Evolutionary conservation across 2,113 vertebrate genomes (phyloP), one percentile per base, ranked within the genome.

Genomic region (Sylvietta virens): DNA sequence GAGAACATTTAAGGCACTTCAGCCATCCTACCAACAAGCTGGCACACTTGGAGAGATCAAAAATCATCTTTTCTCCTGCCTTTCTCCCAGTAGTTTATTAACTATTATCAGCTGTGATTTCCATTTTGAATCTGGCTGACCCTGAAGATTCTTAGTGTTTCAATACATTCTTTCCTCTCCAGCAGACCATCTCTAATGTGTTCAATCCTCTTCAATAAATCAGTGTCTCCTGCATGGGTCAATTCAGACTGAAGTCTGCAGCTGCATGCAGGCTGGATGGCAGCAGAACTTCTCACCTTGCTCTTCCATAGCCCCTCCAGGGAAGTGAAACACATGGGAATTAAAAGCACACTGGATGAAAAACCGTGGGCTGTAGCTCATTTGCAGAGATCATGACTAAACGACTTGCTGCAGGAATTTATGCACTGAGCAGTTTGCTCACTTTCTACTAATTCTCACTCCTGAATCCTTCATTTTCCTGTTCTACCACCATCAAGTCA

Each of bases 151-250:
- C 31, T 71, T 15, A 22, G 54, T n/a, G 61, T 71, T 88, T 86
- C 65, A 83, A 47, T 13, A 35, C 40, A 54, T 67, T 62, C 85
- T 58, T 5, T 1, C 54, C 44, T 83, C 58, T 81, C 40, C 71
- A 88, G 58, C 71, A 88, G 64, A 90, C 58, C 82, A 78, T 78
- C 67, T 77, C 76, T 94, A 78, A 92, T 31, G 33, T 54, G 47
- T 86, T 86, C 91, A 88, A 22, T 78, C 35, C 35, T 70, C 51
- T 74, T 50, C 77, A 81, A 74, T 91, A 94, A 92, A 95, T 87
- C 73, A 81, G 31, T 47, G 45, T 74, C 45, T 72, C 58, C 48
- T 69, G n/a, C 37, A 45, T 20, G 60, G 73, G 65, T n/a, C 66
- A 64, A 23, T 70, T 88, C 82, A 86, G 62, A 70, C 72, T 53